A percentile compares a stretch with the other conserved stretches of the same genome.
Conservation (phyloP, 1,140 invertebrate genomes). For the Leptinotarsa undecemlineata region DNA sequence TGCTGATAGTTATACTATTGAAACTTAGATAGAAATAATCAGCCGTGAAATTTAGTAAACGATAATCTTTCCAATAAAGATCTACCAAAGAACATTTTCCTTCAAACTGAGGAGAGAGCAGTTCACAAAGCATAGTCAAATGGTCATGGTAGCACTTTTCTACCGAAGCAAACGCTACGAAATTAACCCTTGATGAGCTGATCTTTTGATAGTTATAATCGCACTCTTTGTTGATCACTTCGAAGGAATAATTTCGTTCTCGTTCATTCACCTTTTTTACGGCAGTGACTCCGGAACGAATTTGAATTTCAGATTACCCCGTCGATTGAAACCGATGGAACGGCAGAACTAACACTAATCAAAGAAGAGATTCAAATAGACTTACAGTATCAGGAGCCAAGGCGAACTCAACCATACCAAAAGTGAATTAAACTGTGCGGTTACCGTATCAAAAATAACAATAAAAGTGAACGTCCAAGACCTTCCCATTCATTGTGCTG, state of each 20-base stretch:
- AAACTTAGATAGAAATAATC: too few species aligned
- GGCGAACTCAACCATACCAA: conserved; percentile 50
- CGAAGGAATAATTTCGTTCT: not conserved
- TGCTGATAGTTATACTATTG: too few species aligned
- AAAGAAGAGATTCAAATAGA: conserved; percentile 1
- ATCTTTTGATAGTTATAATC: too few species aligned
- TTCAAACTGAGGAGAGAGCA: too few species aligned
- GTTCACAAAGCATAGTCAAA: too few species aligned
- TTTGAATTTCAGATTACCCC: not conserved
- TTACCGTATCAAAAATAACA: conserved; percentile 39
- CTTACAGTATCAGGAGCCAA: conserved; percentile 26
- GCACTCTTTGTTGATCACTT: too few species aligned
- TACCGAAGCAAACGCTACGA: too few species aligned
- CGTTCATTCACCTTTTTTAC: not conserved
- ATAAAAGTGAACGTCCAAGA: conserved; percentile 39
- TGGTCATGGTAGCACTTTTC: too few species aligned
- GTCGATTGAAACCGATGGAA: not conserved
- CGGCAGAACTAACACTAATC: not conserved
- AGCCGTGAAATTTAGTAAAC: too few species aligned
- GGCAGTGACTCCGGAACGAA: not conserved
- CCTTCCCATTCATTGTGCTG: conserved; percentile 28
- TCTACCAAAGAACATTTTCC: too few species aligned
- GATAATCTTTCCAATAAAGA: too few species aligned
- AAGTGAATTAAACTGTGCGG: conserved; percentile 35
- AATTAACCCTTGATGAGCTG: too few species aligned